Evolutionary conservation across 2,888 invertebrate genomes (phyloP).

Genomic region (Athalia circularis): DNA sequence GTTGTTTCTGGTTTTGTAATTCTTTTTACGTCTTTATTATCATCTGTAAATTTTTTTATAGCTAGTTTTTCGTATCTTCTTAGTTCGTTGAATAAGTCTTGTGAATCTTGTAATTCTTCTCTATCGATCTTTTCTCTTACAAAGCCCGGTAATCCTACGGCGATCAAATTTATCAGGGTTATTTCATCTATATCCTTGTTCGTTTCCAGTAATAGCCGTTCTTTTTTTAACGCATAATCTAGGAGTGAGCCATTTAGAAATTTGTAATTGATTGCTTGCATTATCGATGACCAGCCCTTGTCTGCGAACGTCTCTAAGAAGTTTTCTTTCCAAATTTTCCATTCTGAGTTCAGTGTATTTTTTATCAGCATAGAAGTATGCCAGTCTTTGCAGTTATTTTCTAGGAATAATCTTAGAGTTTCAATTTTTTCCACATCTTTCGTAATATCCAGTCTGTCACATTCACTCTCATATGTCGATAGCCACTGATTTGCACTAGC

Average conservation of each 20-base stretch:
- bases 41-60: slow-evolving; percentile 42
- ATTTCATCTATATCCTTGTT: slow-evolving; percentile 47
- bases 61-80: slow-evolving; percentile 55
- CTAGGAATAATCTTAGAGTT: slow-evolving; percentile 49
- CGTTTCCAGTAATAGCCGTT: slow-evolving; percentile 49
- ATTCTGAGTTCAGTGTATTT: slow-evolving; percentile 48
- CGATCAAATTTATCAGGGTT: slow-evolving; percentile 55
- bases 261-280: slow-evolving; percentile 54
- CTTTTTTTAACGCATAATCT: slow-evolving; percentile 56
- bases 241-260: slow-evolving; percentile 54
- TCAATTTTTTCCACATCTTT: slow-evolving; percentile 55
- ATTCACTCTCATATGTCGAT: slow-evolving; percentile 49
- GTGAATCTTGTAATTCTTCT: slow-evolving; percentile 51
- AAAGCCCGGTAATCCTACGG: slow-evolving; percentile 54
- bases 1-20: slow-evolving; percentile 10
- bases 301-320: slow-evolving; percentile 54
- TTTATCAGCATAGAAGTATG: slow-evolving; percentile 52
- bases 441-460: slow-evolving; percentile 32
- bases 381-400: slow-evolving; percentile 49
- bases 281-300: slow-evolving; percentile 53
- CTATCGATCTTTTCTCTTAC: slow-evolving; percentile 56
- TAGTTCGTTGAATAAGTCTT: slow-evolving; percentile 57
- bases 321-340: slow-evolving; percentile 49
- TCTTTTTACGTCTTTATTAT: slow-evolving; percentile 28
- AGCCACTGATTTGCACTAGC: slow-evolving; percentile 50